Evolutionary conservation across 2,113 vertebrate species (phyloP), one percentile per base, ranked within the genome.

Genomic region (Strix aluco): DNA sequence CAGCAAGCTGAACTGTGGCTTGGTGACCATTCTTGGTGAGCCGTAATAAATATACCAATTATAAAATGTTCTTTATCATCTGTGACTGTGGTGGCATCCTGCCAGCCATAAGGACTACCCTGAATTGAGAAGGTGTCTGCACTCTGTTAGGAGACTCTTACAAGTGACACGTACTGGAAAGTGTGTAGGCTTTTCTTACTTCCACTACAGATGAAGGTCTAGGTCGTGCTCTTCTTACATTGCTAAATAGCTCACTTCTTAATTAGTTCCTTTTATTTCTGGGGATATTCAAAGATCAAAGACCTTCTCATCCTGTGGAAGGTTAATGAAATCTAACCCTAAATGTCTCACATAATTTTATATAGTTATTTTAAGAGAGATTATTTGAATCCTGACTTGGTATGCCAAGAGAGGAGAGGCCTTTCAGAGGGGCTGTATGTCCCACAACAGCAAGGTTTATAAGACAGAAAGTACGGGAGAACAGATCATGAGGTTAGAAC

Each of bases 261-360:
- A 74, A 85, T 92, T 80, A 70, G 74, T 91, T 97, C 73, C 62
- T 61, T 87, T 94, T 49, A 91, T 92, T 97, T 85, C 91, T 69
- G 18, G 21, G 49, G 54, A 27, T 91, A 84, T 84, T 80, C 66
- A 77, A 79, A 82, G 81, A 95, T 91, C 81, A 95, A 95, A 94
- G 74, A 20, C 22, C 42, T 73, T 72, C 46, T 73, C 71, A 69
- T 96, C 74, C 87, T 88, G 73, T 82, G 78, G 62, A 94, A 94
- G 78, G 83, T 69, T 75, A 69, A 47, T 67, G 92, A 96, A 95
- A 96, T 85, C 54, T 79, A 92, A 84, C 36, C 52, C 81, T 84
- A 79, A 86, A 70, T 80, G 42, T 85, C 62, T 95, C 51, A 85
- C 73, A 46, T 91, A 81, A 94, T 94, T 96, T 93, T 88, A 82